Percentiles rank a stretch among this genome's conserved stretches.
phyloP scores from a whole-genome alignment of 2,113 vertebrate genomes.

The Mustela lutreola region DNA sequence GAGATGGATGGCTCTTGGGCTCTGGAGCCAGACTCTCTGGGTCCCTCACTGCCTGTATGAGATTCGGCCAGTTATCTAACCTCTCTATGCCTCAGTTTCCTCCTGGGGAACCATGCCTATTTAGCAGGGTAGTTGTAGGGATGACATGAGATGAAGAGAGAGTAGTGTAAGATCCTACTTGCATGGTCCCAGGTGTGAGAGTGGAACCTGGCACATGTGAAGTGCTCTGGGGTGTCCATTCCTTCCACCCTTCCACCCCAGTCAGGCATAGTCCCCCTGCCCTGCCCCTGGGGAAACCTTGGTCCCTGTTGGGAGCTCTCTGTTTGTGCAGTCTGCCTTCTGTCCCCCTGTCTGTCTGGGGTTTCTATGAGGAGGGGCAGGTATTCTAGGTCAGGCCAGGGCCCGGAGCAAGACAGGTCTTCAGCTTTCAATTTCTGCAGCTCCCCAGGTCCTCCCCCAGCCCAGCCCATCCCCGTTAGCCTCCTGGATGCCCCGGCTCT shows the following conservation, averaged over 20 bases:
- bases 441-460: slow-evolving; percentile 81
- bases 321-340: slow-evolving; percentile 85
- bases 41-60: too few relatives aligned
- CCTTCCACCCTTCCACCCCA: background rate
- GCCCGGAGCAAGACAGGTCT: slow-evolving; percentile 84
- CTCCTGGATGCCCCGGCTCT: slow-evolving; percentile 82
- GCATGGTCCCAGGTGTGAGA: background rate
- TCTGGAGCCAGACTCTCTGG: background rate
- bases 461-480: slow-evolving; percentile 83
- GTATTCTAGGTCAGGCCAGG: slow-evolving; percentile 88
- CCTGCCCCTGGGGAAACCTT: background rate
- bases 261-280: slow-evolving; percentile 4
- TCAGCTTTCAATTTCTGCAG: slow-evolving; percentile 86
- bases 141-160: background rate
- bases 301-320: slow-evolving; percentile 59
- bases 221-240: background rate
- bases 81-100: background rate
- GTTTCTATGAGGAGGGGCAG: slow-evolving; percentile 84
- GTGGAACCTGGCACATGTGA: fast-evolving
- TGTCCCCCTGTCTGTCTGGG: slow-evolving; percentile 79
- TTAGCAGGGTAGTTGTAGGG: background rate
- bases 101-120: background rate
- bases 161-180: background rate
- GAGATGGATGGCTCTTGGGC: background rate
- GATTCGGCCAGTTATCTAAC: background rate